A percentile compares a stretch with the other conserved stretches of the same genome.
These are phyloP conservation scores for Dexiosoma caninum DNA, from an alignment of 2,888 invertebrate genomes.

Conservation along the genomic window DNA sequence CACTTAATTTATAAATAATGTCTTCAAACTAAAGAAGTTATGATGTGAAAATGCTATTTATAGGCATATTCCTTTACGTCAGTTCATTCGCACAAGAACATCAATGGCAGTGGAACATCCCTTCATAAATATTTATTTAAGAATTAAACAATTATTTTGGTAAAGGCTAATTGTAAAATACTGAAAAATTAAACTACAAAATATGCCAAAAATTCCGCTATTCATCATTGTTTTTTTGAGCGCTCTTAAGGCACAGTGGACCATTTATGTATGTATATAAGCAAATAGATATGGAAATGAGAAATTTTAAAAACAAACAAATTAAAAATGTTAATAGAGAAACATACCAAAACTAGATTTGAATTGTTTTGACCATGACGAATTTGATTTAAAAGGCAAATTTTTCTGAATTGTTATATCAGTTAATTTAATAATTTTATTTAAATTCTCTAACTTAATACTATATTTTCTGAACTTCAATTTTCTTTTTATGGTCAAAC, in stretches of 20 bases:
- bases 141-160: slow-evolving; percentile 14
- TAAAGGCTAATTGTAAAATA: background rate
- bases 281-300: too few species aligned
- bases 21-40: background rate
- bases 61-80: background rate
- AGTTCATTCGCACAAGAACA: background rate
- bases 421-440: background rate
- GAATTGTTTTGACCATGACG: too few species aligned
- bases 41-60: slow-evolving; percentile 29
- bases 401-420: too few species aligned
- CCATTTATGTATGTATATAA: too few species aligned
- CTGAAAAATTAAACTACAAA: background rate
- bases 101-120: background rate
- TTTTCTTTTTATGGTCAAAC: slow-evolving; percentile 22
- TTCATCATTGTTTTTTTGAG: background rate
- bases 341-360: too few species aligned
- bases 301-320: too few species aligned
- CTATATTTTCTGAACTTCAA: slow-evolving; percentile 5
- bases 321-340: too few species aligned
- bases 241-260: too few species aligned
- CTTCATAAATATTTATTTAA: background rate
- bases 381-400: too few species aligned
- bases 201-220: background rate
- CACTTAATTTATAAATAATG: background rate
- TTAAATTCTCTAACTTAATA: background rate